Base-by-base conservation (phyloP, 2,113 vertebrate genomes). In the Embiotoca jacksoni region DNA sequence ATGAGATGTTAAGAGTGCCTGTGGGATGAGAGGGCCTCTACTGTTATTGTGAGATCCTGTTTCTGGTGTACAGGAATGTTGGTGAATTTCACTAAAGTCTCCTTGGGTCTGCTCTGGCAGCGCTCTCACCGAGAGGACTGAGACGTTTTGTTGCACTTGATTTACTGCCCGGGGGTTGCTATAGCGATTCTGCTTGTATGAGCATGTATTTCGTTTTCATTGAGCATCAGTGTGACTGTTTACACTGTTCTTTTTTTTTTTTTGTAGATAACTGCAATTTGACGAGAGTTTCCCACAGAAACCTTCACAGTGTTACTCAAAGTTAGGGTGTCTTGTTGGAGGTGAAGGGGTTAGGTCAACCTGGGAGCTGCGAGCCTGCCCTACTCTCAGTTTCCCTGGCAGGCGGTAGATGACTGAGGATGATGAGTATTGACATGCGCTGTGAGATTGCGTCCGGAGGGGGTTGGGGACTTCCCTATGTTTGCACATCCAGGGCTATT, bases 381-480 rank as follows among this genome's bases (percentile, higher is more conserved):
- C 69, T 81, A 71, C 30, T 80, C 89, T 89, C 86, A 65, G 80
- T 89, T 88, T 84, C 75, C 83, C 83, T 63, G 77, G 77, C 49
- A 67, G 59, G 71, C 6, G 39, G 62, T 81, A 78, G 86, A 85
- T 90, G 89, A 82, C 88, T 88, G 90, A 92, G 92, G 90, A 88
- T 86, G 92, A 92, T 92, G 92, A 90, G 81, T 91, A 93, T 93
- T 89, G 93, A 92, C 79, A 47, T 79, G 61, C 65, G 90, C 83
- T 90, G 89, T 80, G 87, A 92, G 88, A 91, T 92, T 91, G 73
- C 57, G 79, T 91, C 91, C 87, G 72, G 89, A 85, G 89, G 86
- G 89, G 89, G 91, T 80, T 67, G 88, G 86, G 90, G 87, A 81
- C 87, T 88, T 89, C 84, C 80, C 87, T 73, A 66, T 93, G 92